Conservation (phyloP, 1,140 invertebrate genomes). For the Lanistes nyassanus region DNA sequence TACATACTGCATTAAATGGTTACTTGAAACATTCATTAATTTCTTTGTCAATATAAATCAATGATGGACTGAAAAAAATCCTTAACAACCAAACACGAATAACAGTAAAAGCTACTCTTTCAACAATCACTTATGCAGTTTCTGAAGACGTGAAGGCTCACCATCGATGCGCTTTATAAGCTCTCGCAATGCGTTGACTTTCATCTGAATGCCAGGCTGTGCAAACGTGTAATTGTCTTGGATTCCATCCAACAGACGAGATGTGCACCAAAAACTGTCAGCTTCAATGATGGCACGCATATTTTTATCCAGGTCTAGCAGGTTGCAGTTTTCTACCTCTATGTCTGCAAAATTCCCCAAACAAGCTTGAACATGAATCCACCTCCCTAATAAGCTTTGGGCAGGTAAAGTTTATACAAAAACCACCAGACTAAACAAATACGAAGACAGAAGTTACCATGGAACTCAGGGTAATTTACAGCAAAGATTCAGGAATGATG, state of each 20-base stretch:
- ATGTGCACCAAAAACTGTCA: constrained; percentile 99
- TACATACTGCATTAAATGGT: background rate
- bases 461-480: no score
- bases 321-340: constrained; percentile 89
- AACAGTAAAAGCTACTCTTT: no score
- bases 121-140: background rate
- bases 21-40: background rate
- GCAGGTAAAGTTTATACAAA: no score
- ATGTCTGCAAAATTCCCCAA: constrained; percentile 70
- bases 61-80: no score
- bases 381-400: no score
- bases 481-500: no score
- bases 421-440: no score
- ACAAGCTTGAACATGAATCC: no score
- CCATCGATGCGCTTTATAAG: constrained; percentile 95
- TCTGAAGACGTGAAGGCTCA: constrained; percentile 64
- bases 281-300: constrained; percentile 91
- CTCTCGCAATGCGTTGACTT: constrained; percentile 89
- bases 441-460: background rate
- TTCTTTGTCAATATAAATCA: background rate
- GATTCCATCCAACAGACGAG: constrained; percentile 97
- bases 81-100: no score
- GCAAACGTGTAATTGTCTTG: constrained; percentile 99
- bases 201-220: constrained; percentile 98
- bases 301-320: constrained; percentile 81